Conservation (phyloP, 2,113 vertebrate species). For the Eurypyga helias region DNA sequence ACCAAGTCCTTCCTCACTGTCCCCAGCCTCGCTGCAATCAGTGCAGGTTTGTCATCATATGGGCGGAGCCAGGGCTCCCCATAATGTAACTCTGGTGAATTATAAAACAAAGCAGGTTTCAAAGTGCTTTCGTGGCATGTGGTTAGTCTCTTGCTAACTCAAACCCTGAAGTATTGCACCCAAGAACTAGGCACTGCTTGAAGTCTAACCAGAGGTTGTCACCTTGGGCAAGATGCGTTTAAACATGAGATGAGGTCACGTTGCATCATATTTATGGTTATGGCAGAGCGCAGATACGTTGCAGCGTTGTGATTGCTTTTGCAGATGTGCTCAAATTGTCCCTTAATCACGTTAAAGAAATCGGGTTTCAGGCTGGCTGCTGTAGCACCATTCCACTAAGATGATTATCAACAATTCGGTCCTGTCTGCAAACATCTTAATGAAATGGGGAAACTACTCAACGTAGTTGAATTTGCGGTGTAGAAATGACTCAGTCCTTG, state of each 20-base stretch:
- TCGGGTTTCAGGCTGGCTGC: not conserved
- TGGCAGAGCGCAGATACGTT: not conserved
- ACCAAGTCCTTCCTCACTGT: fast-evolving
- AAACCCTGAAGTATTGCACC: not conserved
- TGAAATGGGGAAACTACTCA: not conserved
- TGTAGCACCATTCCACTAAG: not conserved
- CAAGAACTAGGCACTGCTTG: not conserved
- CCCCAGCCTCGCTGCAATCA: not conserved
- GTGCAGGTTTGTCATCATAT: not conserved
- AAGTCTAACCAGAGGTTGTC: not conserved
- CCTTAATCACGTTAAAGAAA: not conserved
- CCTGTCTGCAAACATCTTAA: not conserved
- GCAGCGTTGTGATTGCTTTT: not conserved
- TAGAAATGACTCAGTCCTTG: not conserved
- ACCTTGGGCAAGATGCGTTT: not conserved
- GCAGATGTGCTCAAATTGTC: not conserved
- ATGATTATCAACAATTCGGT: not conserved
- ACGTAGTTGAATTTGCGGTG: not conserved
- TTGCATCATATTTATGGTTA: not conserved
- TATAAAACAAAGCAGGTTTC: not conserved
- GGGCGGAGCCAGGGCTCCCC: not conserved
- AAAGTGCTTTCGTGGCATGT: not conserved
- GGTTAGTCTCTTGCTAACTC: not conserved
- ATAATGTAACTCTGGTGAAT: not conserved
- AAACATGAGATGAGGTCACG: not conserved